Base-by-base conservation (phyloP, 1,140 invertebrate genomes). In the Saccostrea cuccullata region DNA sequence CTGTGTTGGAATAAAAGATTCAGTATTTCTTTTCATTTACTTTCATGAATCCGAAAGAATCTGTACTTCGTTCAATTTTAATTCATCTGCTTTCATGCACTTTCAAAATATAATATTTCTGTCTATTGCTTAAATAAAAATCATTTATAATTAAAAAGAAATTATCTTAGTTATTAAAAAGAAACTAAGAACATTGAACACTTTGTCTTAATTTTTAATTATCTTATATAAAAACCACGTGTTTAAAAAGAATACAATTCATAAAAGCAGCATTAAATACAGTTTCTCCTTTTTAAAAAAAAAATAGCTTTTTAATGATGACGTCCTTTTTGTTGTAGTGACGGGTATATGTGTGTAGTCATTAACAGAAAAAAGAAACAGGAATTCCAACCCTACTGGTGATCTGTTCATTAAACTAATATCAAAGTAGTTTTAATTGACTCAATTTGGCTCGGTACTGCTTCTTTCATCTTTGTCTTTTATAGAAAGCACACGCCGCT, bases 381-480 rank as follows among this genome's bases (percentile, higher is more conserved):
- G 30, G 26, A 26, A 30, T 77, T 77, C 23, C 12, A 77, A 12
- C 3, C 30, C 70, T 26, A 77, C 26, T 77, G 70, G 70, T 77
- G 26, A 77, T 77, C 70, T 77, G 70, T 77, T 77, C 70, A 77
- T 77, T 77, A 77, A 77, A 77, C 26, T 77, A 26, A 77, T 77
- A 77, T 77, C 70, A 77, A 77, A 77, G 70, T 77, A 77, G 26
- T 77, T 77, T 77, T 77, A 77, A 77, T 77, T 77, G 70, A 77
- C 70, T 77, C 70, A 77, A 77, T 77, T 77, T 77, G 23, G 70
- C 26, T 77, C 70, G 11, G 70, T 36, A 30, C 70, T 77, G 26
- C 70, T 77, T 77, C 70, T 77, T 77, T 77, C 70, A 77, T 77
- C 70, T 77, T 77, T 77, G 70, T 77, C 70, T 77, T 77, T 77